phyloP scores from a whole-genome alignment of 2,888 invertebrate genomes.

The Mesodorylaimus sp. region DNA sequence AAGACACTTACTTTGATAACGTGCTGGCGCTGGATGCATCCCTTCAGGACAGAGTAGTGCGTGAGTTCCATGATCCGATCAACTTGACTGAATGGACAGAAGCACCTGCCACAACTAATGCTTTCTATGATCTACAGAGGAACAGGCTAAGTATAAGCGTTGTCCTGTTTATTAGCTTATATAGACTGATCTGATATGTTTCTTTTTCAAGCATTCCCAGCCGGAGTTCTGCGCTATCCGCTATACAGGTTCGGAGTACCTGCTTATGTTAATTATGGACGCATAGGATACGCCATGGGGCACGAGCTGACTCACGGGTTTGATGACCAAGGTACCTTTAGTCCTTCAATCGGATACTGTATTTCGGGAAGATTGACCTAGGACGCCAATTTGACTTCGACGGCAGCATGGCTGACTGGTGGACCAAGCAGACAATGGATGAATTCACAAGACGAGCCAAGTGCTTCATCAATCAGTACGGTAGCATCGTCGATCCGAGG shows the following conservation, averaged over 20 bases:
- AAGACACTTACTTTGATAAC: no score
- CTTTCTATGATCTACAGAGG: no score
- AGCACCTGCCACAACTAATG: no score
- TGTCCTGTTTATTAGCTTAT: no score
- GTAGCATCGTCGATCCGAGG: conserved; percentile 16
- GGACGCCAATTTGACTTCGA: conserved; percentile 21
- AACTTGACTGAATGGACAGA: no score
- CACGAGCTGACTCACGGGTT: conserved; percentile 26
- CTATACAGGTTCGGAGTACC: conserved; percentile 21
- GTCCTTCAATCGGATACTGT: not conserved
- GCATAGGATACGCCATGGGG: conserved; percentile 23
- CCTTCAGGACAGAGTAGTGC: no score
- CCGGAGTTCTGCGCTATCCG: conserved; percentile 21
- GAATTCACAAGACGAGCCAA: conserved; percentile 19
- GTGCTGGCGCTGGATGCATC: no score
- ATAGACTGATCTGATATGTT: no score
- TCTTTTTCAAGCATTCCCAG: conserved; percentile 19
- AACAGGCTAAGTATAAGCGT: no score
- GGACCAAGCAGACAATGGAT: conserved; percentile 19
- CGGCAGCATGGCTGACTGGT: conserved; percentile 21
- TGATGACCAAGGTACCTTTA: conserved; percentile 18
- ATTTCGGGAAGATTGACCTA: no score
- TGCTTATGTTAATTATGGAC: conserved; percentile 19
- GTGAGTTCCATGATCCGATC: no score
- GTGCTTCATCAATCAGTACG: conserved; percentile 22